Base-by-base conservation (phyloP, 1,140 invertebrate genomes). In the Notospermus geniculatus region DNA sequence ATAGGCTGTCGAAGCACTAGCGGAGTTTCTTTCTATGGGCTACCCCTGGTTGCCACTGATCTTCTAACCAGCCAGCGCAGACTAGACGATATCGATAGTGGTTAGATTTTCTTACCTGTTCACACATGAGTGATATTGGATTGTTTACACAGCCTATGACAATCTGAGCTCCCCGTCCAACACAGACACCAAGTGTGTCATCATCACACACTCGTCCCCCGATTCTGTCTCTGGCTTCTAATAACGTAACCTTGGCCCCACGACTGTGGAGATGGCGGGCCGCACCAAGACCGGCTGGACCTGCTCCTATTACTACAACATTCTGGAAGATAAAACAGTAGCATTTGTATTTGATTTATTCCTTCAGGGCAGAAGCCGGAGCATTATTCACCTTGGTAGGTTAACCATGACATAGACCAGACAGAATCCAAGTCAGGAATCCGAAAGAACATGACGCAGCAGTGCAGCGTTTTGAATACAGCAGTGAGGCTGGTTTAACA, bases 221-320 rank as follows among this genome's bases (percentile, higher is more conserved):
- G 23, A 83, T 66, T 19, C 73, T 53, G 39, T 64, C 53, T 59
- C 71, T 76, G 4, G 81, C 82, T 68, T 85, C 84, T 25, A 85
- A 63, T 13, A 85, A 66, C 13, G 69, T 73, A 15, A 85, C 84
- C 68, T 80, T 72, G n/a, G 75, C 55, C 2, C 84, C 84, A 55
- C 80, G 68, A 43, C 75, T 73, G n/a, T 63, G 54, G 2, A 85
- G 71, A 57, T 82, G 79, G 22, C 70, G 71, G 2, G 83, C 83
- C n/a, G 83, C 82, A 2, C 74, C 68, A 9, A 85, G 57, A 25
- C 84, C 84, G 54, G 78, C 71, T 22, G 75, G 67, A 30, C 84
- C 84, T 27, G 78, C 83, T 30, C 84, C 84, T 53, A 85, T 70
- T 1, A 85, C 70, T 23, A 85, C 60, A 30, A 85, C 80, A 13